Evolutionary conservation across 1,140 invertebrate species (phyloP).

Genomic region (Spodoptera frugiperda): DNA sequence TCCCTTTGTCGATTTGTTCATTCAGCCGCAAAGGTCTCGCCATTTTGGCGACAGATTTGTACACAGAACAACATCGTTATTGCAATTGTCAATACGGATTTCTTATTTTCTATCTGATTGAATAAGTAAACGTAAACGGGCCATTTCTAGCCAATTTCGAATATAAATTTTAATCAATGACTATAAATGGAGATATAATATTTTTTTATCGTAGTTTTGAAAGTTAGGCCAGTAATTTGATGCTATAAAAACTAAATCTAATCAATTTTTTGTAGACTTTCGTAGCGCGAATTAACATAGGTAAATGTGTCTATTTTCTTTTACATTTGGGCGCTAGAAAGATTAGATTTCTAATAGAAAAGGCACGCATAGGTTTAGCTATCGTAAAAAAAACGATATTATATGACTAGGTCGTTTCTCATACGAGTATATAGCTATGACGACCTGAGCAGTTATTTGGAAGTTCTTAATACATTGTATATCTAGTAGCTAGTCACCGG

Average conservation of each 20-base stretch:
- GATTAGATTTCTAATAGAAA: not conserved
- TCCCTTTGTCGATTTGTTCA: constrained; percentile 21
- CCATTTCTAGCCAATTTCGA: constrained; percentile 5
- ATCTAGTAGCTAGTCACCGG: too few relatives aligned
- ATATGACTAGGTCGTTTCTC: too few relatives aligned
- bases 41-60: too few relatives aligned
- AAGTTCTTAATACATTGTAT: too few relatives aligned
- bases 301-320: not conserved
- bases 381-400: too few relatives aligned
- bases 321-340: not conserved
- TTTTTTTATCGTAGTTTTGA: not conserved
- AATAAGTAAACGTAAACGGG: not conserved
- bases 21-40: constrained; percentile 12
- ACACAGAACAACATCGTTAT: not conserved
- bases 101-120: not conserved
- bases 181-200: not conserved
- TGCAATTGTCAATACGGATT: not conserved
- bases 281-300: not conserved
- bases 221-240: not conserved
- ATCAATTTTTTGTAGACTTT: not conserved
- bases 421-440: too few relatives aligned
- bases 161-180: not conserved
- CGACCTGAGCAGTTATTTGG: too few relatives aligned
- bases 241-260: not conserved
- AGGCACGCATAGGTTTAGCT: too few relatives aligned